Evolutionary conservation across 2,797 vertebrate genomes (phyloP), one percentile per base, ranked within the genome.

Genomic region (Sarcophilus harrisii): DNA sequence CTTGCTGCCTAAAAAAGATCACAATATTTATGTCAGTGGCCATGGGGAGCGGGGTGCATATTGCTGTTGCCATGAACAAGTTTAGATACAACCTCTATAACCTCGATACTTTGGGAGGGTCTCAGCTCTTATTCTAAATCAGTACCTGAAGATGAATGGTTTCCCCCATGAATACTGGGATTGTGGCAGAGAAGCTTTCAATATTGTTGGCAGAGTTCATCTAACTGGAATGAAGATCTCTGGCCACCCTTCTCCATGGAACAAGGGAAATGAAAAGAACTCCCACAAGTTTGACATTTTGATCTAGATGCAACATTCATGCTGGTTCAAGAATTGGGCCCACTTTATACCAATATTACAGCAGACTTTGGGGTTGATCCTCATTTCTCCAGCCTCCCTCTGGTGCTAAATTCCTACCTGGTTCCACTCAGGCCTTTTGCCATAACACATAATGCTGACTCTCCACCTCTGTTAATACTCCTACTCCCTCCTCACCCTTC

Each of bases 31-130:
- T 97, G 99, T 98, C 91, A 99, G 99, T 2, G 99, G 99, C 97
- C 99, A 99, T 27, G 99, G 99, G 98, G 99, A 99, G 96, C 99
- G 99, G 94, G 99, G 99, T 12, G n/a, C n/a, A n/a, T n/a, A n/a
- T n/a, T n/a, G n/a, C n/a, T n/a, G n/a, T n/a, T n/a, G 99, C 99
- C 98, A 99, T 99, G 99, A 99, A 99, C 97, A 99, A 99, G 97
- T 99, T 99, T 4, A 98, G 99, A 97, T 99, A 99, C 99, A 99
- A 99, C 98, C 99, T 94, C 99, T 99, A 0, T 99, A 99, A 97
- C 98, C 99, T 0, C 99, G 99, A 98, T 99, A 99, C 96, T 99
- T 99, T 3, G 99, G 99, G 24, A 99, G 99, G 0, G 99, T 99
- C 58, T 99, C 99, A 0, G 99, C 99, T 0, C 98, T 99, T 58